A percentile compares a stretch with the other conserved stretches of the same genome.
Conservation (phyloP, 2,888 invertebrate genomes). For the Trichopria drosophilae region DNA sequence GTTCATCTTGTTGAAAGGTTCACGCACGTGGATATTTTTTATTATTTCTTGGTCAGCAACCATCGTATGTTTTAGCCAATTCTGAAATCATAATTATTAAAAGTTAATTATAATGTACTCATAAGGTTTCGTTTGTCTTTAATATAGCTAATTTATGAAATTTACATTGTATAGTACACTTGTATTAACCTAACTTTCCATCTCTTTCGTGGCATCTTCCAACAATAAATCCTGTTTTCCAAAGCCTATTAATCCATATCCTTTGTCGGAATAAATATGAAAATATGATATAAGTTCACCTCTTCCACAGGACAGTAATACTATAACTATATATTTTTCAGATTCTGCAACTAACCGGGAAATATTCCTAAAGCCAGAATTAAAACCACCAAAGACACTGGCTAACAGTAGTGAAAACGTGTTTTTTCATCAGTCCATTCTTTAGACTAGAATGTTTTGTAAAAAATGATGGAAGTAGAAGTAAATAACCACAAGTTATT, state of each 20-base stretch:
- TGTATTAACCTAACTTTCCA: slow-evolving; percentile 82
- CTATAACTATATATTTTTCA: slow-evolving; percentile 79
- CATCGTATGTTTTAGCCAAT: slow-evolving; percentile 94
- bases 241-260: slow-evolving; percentile 12
- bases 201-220: slow-evolving; percentile 94
- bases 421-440: too few species aligned
- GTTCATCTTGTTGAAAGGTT: too few species aligned
- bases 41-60: slow-evolving; percentile 86
- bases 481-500: too few species aligned
- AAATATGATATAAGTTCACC: slow-evolving; percentile 61
- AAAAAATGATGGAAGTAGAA: too few species aligned
- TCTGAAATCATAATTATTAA: slow-evolving; percentile 53
- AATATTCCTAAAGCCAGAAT: too few species aligned
- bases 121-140: too few species aligned
- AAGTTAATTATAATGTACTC: not conserved
- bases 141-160: too few species aligned
- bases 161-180: slow-evolving; percentile 72
- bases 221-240: slow-evolving; percentile 72
- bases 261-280: slow-evolving; percentile 8
- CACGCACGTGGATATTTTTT: slow-evolving; percentile 88
- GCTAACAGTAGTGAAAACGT: too few species aligned
- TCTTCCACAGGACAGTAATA: slow-evolving; percentile 99
- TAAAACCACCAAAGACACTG: too few species aligned
- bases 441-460: too few species aligned
- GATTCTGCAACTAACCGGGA: slow-evolving; percentile 63